These are phyloP conservation scores for Butastur rufipennis DNA, from an alignment of 2,113 vertebrate species.

Conservation along the genomic window DNA sequence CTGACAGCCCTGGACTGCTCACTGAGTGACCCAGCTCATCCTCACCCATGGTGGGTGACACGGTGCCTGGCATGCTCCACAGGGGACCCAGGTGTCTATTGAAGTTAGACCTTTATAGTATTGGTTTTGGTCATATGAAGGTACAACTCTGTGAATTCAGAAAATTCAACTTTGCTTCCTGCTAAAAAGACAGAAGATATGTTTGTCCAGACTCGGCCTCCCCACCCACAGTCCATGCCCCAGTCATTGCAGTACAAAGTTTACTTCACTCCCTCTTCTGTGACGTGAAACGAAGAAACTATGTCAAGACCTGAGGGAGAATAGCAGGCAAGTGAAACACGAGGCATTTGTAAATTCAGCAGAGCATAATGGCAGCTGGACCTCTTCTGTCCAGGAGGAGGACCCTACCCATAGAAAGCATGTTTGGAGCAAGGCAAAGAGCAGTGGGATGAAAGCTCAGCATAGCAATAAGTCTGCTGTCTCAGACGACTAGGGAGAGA, in stretches of 20 bases:
- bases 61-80: not conserved
- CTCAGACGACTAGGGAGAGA: not conserved
- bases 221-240: not conserved
- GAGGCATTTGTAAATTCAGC: not conserved
- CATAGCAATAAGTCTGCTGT: not conserved
- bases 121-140: not conserved
- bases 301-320: not conserved
- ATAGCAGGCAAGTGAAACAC: not conserved
- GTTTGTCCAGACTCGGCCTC: not conserved
- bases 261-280: not conserved
- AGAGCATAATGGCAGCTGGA: fast-evolving
- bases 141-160: not conserved
- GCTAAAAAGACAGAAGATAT: not conserved
- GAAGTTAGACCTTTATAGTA: not conserved
- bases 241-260: not conserved
- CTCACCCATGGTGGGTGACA: not conserved
- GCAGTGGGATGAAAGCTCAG: not conserved
- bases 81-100: not conserved
- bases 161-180: not conserved
- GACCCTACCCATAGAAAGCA: too few species aligned
- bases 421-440: not conserved
- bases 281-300: not conserved
- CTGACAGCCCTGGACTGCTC: not conserved
- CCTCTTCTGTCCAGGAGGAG: not conserved
- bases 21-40: not conserved